Percentiles rank a stretch among this genome's conserved stretches.
These are phyloP conservation scores for Amblyopsis hoosieri DNA, from an alignment of 2,797 vertebrate genomes.

Conservation along the genomic window DNA sequence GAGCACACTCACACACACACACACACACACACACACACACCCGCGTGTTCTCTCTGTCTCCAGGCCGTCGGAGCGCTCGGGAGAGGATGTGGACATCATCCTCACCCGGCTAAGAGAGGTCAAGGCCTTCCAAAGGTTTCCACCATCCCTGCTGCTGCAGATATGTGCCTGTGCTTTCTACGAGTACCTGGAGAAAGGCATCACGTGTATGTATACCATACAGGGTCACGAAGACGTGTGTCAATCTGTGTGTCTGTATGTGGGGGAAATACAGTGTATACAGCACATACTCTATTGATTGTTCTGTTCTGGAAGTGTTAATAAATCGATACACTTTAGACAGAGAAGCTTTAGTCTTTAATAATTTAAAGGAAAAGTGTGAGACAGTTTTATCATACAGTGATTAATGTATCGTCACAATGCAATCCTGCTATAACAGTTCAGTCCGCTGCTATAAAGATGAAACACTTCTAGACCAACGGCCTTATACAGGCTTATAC, in stretches of 20 bases:
- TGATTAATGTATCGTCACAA: too few relatives aligned
- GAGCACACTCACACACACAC: background rate
- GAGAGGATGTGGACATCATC: conserved; percentile 97
- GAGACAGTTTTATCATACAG: too few relatives aligned
- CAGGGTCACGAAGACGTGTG: background rate
- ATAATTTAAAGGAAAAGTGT: too few relatives aligned
- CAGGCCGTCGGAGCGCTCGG: conserved; percentile 93
- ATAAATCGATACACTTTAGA: too few relatives aligned
- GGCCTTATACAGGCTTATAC: too few relatives aligned
- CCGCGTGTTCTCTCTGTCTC: conserved; percentile 14
- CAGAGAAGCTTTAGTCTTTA: too few relatives aligned
- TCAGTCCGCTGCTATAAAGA: too few relatives aligned
- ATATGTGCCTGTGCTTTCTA: conserved; percentile 96
- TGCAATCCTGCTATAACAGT: too few relatives aligned
- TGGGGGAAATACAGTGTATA: background rate
- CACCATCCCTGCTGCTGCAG: conserved; percentile 92
- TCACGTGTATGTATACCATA: conserved; percentile 85
- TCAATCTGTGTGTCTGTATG: background rate
- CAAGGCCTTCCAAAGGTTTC: conserved; percentile 96
- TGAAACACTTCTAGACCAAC: too few relatives aligned
- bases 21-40: conserved; percentile 10
- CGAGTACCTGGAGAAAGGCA: conserved; percentile 95
- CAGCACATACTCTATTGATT: too few relatives aligned
- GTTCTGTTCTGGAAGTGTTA: too few relatives aligned
- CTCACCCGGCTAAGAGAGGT: conserved; percentile 91